Base-by-base conservation (phyloP, 2,888 invertebrate genomes). In the Mythimna vitellina region DNA sequence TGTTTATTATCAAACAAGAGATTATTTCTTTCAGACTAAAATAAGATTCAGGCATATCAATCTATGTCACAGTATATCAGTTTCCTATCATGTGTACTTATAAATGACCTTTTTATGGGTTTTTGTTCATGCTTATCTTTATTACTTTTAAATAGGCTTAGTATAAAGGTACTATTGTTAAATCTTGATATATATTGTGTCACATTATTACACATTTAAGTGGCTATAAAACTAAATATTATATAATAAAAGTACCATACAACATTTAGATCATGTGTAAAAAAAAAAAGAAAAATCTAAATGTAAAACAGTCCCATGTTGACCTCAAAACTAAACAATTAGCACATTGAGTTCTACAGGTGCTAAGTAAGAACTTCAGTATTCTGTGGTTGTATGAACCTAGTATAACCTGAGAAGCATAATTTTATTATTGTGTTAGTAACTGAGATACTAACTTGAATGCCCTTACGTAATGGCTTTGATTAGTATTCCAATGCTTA, bases 91-190 rank as follows among this genome's bases (percentile, higher is more conserved):
- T 29, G 49, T 63, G n/a, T 68, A 54, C 60, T 70, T 69, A 46
- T 46, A 17, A 46, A 60, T 49, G 56, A 62, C 38, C 67, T 74
- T 75, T 78, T 78, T 80, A 80, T 70, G 57, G 65, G 62, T 67
- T 61, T 75, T 80, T 32, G 35, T 78, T 67, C 56, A 60, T 65
- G 35, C 64, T 85, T 84, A 87, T 86, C 84, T 82, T 58, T 75
- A 77, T 78, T 73, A 51, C 56, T 73, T 78, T 80, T 71, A 61
- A 57, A 83, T 69, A 54, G 46, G 32, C 57, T 68, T 57, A 42
- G 20, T 17, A 32, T 35, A 66, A 80, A 76, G 12, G 14, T 14
- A 42, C 61, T 70, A 69, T 63, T 56, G 54, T 54, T 70, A 56
- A 22, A 61, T 32, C 61, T 67, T 67, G 51, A 20, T 79, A 20